phyloP scores from a whole-genome alignment of 2,888 invertebrate genomes.

The Clusia tigrina region DNA sequence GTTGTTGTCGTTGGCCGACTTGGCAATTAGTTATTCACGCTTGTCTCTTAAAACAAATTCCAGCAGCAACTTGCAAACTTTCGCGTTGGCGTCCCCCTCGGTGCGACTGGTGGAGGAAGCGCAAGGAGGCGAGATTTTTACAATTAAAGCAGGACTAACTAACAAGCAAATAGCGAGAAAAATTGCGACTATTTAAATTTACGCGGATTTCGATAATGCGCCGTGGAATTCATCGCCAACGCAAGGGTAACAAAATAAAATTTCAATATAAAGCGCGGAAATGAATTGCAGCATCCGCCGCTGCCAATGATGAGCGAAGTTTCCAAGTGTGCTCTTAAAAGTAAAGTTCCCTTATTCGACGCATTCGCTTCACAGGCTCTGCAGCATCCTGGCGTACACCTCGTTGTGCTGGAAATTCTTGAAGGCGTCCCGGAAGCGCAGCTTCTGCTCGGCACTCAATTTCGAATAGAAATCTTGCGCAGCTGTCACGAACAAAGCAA shows the following conservation, averaged over 20 bases:
- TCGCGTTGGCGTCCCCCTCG: not conserved
- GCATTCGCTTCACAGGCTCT: constrained; percentile 48
- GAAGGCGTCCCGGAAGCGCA: constrained; percentile 62
- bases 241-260: no score
- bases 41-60: constrained; percentile 38
- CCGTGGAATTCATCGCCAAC: not conserved
- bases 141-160: constrained; percentile 42
- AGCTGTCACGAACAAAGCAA: constrained; percentile 63
- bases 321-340: no score
- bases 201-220: not conserved
- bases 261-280: no score
- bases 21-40: constrained; percentile 61
- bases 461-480: constrained; percentile 64
- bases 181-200: constrained; percentile 25
- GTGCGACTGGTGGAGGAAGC: not conserved
- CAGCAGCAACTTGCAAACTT: not conserved
- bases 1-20: constrained; percentile 24
- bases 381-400: constrained; percentile 58
- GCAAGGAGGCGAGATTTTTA: constrained; percentile 8
- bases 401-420: constrained; percentile 54
- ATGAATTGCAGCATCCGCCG: no score
- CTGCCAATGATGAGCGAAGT: no score
- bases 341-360: not conserved
- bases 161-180: constrained; percentile 19
- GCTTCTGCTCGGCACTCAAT: constrained; percentile 61